These are phyloP conservation scores for Nematostella vectensis DNA, from an alignment of 92 coral and sea anemone species.

Conservation along the genomic window DNA sequence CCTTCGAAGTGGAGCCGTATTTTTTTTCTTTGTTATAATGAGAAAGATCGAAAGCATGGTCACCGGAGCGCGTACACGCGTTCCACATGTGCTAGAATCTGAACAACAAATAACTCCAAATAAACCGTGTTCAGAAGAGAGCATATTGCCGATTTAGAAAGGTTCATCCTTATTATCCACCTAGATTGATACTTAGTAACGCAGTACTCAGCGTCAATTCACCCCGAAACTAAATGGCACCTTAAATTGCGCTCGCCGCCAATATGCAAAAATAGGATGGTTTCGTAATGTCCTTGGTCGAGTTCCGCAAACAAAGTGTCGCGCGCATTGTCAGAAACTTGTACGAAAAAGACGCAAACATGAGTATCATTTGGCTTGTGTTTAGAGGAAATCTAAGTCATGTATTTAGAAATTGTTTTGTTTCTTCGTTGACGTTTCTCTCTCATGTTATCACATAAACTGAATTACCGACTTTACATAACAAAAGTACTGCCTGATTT, in stretches of 20 bases:
- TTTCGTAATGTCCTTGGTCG: slow-evolving; percentile 24
- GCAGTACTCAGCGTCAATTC: no score
- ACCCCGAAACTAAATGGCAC: background rate
- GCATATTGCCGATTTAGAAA: no score
- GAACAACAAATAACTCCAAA: no score
- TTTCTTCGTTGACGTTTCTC: slow-evolving; percentile 83
- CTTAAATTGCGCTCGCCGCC: background rate
- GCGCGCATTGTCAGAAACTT: slow-evolving; percentile 9
- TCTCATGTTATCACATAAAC: slow-evolving; percentile 98
- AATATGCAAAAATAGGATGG: background rate
- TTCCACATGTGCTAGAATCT: background rate
- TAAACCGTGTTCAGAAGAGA: no score
- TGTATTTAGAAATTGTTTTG: slow-evolving; percentile 94
- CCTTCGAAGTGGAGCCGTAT: background rate
- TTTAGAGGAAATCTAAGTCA: slow-evolving; percentile 46
- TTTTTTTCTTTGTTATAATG: background rate
- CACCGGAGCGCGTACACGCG: slow-evolving; percentile 8
- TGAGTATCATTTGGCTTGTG: slow-evolving; percentile 42
- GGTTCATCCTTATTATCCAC: no score
- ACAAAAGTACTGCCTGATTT: slow-evolving; percentile 71
- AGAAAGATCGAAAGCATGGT: slow-evolving; percentile 3
- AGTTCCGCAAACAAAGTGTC: slow-evolving; percentile 28
- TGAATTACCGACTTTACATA: slow-evolving; percentile 99
- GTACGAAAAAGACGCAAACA: slow-evolving; percentile 56
- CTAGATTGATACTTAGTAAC: no score